These are phyloP conservation scores for Amblyjoppa proteus DNA, from an alignment of 2,888 invertebrate genomes.

Conservation along the genomic window DNA sequence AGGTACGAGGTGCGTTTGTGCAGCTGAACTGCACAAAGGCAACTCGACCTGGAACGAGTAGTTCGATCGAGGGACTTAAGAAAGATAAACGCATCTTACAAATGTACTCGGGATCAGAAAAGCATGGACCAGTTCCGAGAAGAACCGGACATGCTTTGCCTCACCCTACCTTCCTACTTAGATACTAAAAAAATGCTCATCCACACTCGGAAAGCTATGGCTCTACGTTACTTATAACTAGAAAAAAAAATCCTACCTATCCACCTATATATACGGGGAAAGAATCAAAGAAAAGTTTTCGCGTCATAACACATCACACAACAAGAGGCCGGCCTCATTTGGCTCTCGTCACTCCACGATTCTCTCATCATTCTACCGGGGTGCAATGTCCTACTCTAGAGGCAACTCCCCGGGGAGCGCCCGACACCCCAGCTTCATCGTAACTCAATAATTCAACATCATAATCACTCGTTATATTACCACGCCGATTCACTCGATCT, in stretches of 20 bases:
- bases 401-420: neutral
- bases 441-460: neutral
- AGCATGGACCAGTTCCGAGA: neutral
- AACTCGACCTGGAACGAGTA: neutral
- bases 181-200: neutral
- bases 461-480: neutral
- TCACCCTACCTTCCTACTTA: neutral
- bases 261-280: conserved; percentile 6
- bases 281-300: neutral
- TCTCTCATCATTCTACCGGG: neutral
- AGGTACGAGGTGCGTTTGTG: neutral
- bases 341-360: neutral
- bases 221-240: neutral
- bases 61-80: neutral
- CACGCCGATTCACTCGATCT: neutral
- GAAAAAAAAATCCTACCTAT: neutral
- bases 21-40: neutral
- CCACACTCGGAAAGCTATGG: neutral
- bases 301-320: neutral
- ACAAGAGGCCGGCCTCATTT: conserved; percentile 10
- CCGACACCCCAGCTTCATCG: neutral
- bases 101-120: neutral
- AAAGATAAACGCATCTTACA: neutral
- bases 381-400: conserved; percentile 4
- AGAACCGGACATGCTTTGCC: neutral